Evolutionary conservation across 2,888 invertebrate species (phyloP), one percentile per base, ranked within the genome.

Genomic region (Drosophila koepferae): DNA sequence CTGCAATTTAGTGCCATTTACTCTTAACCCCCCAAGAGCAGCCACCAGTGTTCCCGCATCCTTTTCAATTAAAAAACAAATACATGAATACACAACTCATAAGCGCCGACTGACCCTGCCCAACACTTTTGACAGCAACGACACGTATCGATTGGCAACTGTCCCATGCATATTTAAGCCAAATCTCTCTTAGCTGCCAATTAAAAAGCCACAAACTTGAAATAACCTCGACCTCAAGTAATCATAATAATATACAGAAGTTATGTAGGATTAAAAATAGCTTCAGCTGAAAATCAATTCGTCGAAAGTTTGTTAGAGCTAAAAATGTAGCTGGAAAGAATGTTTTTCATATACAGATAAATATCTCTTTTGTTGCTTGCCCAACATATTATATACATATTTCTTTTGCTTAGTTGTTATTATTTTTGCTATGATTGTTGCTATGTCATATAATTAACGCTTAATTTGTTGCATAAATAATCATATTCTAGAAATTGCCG

Each of bases 1-100:
- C 81, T 80, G 81, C 80, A 80, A 41, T 80, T 81, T 77, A 81
- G 72, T 66, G 55, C 63, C 48, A 28, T 34, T 58, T 40, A 54
- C 40, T 54, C 23, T 28, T 28, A 18, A 59, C 43, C 10, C 10
- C 12, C 10, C 49, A 8, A 55, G 36, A 16, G n/a, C 51, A 46
- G 12, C 5, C 55, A 36, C n/a, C 9, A 6, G 20, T 34, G 65
- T 18, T 16, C 46, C 40, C 7, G 58, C 28, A 54, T 51, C 41
- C 51, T 56, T 73, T 78, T 74, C 77, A 80, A 81, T 80, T 80
- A 81, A 80, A 80, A 79, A 28, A n/a, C 7, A 40, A 28, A 23
- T 28, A 40, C 12, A 18, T 53, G 23, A 10, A 40, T 23, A 53
- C 16, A 56, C 56, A 56, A 58, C 60, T 54, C 64, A 34, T 63